phyloP scores from a whole-genome alignment of 2,797 vertebrate genomes.

The Xenopus petersii region DNA sequence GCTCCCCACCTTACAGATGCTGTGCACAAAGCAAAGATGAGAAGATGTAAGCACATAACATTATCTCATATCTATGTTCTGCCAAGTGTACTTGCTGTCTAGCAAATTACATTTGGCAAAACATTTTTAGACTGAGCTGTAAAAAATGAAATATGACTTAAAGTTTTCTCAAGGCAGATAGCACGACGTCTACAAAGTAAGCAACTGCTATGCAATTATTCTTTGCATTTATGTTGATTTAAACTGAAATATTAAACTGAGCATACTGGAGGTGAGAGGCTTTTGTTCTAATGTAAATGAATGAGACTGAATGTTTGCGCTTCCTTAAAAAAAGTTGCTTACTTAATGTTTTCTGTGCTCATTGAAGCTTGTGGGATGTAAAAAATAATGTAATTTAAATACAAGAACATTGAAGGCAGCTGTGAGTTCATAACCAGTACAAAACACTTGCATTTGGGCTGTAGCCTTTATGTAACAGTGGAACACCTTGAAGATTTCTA shows the following conservation, averaged over 20 bases:
- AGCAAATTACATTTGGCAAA: constrained; percentile 21
- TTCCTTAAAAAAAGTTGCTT: too few relatives aligned
- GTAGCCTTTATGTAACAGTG: too few relatives aligned
- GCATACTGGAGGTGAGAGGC: too few relatives aligned
- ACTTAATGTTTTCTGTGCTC: too few relatives aligned
- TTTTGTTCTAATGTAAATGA: too few relatives aligned
- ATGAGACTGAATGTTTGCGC: too few relatives aligned
- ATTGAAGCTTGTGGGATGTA: too few relatives aligned
- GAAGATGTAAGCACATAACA: constrained; percentile 13
- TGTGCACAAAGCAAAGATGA: not conserved
- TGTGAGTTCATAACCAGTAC: too few relatives aligned
- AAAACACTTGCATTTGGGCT: too few relatives aligned
- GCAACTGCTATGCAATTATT: constrained; percentile 1
- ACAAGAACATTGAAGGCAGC: too few relatives aligned
- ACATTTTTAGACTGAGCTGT: constrained; percentile 13
- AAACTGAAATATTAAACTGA: not conserved
- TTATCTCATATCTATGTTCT: constrained; percentile 13
- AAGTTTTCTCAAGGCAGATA: constrained; percentile 12
- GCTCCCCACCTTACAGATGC: constrained; percentile 5
- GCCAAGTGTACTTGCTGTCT: constrained; percentile 14
- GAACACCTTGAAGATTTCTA: too few relatives aligned
- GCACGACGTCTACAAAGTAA: not conserved
- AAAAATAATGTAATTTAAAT: too few relatives aligned
- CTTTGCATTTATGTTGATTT: constrained; percentile 1
- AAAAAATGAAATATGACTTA: constrained; percentile 7